Base-by-base conservation (phyloP, 2,888 invertebrate species). In the Lydus trimaculatus region DNA sequence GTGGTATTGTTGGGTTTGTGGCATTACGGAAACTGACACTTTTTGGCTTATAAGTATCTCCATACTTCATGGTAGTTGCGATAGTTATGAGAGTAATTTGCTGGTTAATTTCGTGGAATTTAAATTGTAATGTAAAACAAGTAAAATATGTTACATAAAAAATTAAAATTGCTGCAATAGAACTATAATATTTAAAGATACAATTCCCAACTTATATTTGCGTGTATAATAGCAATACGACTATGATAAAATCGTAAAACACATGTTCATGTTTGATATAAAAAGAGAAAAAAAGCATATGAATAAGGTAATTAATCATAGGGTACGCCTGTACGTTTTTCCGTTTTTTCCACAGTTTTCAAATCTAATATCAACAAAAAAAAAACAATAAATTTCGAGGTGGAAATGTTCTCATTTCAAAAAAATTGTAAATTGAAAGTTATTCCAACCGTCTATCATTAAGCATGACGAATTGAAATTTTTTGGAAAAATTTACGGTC, bases 231-330 rank as follows among this genome's bases (percentile, higher is more conserved):
- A 23, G 69, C 62, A 69, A 63, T 66, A 64, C n/a, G n/a, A n/a
- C 23, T 36, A 59, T 52, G 70, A 67, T 70, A 67, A 64, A 39
- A 67, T 67, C 70, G 31, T 31, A 33, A 52, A 70, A 70, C 70
- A 70, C 62, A 59, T 67, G 70, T 70, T 70, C 64, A 64, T 70
- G 70, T 61, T 48, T 64, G 69, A 69, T 69, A 69, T 52, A 5
- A 17, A 59, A 64, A 69, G 61, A 69, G 61, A 67, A 69, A 66
- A 65, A 48, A 7, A 20, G 33, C 52, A 59, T 59, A 65, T 52
- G 31, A 58, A 36, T 65, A 58, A 58, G 39, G 56, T 31, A 65
- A 70, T 70, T 66, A 70, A 67, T 70, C 67, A 63, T 33, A 62
- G 9, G 48, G 7, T 48, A 20, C 20, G 20, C 48, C 20, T 7